Percentiles rank a stretch among this genome's conserved stretches.
Evolutionary conservation across 2,797 vertebrate species (phyloP).

Genomic region (Chaetodon trifasciatus): DNA sequence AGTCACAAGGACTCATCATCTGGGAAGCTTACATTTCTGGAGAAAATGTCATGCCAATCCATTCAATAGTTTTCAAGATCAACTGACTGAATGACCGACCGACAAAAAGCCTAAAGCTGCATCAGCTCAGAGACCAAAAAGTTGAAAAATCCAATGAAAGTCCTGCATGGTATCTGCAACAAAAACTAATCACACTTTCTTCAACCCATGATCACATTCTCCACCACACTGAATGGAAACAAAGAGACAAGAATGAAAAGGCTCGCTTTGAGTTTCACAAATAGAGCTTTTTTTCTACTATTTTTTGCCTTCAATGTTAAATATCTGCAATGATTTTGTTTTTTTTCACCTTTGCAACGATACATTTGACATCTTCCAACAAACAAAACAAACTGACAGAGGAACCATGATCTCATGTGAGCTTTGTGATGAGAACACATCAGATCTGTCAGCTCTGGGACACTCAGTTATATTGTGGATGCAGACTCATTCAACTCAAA

Average conservation of each 20-base stretch:
- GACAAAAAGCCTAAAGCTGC: too few species aligned
- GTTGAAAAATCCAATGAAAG: neutral
- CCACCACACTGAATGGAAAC: too few species aligned
- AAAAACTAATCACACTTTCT: neutral
- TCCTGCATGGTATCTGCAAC: neutral
- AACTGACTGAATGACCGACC: too few species aligned
- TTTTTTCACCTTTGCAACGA: neutral
- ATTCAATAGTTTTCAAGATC: too few species aligned
- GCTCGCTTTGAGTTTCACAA: too few species aligned
- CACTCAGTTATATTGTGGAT: slow-evolving; percentile 17
- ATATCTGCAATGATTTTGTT: neutral
- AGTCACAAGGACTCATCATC: neutral
- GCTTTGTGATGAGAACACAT: slow-evolving; percentile 16
- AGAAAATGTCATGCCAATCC: too few species aligned
- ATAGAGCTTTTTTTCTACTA: too few species aligned
- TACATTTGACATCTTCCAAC: neutral
- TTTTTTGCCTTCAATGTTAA: neutral
- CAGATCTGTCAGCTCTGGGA: neutral
- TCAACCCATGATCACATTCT: too few species aligned
- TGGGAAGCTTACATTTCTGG: too few species aligned
- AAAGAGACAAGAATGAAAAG: too few species aligned
- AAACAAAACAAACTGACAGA: neutral
- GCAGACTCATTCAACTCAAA: slow-evolving; percentile 40
- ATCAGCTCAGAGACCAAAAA: too few species aligned
- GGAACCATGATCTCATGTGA: slow-evolving; percentile 1